Evolutionary conservation across 2,113 vertebrate species (phyloP), one percentile per base, ranked within the genome.

Genomic region (Pachypanchax playfairii): DNA sequence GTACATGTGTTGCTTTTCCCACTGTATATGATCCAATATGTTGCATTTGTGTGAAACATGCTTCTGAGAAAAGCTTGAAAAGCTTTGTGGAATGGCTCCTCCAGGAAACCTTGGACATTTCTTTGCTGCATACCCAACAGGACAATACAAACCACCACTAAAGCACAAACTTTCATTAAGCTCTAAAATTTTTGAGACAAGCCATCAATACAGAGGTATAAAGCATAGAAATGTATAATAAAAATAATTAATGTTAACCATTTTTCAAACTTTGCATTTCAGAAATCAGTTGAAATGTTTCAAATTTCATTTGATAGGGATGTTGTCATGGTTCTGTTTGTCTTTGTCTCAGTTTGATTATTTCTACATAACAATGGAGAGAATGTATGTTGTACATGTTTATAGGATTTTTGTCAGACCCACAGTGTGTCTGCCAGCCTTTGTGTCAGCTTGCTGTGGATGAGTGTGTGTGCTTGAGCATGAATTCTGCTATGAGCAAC

Each of bases 401-500:
- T 41, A 53, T 65, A 15, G 2, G 15, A 28, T 62, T 50, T 83
- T 48, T 38, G 42, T 65, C 39, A 31, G 7, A 54, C 18, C 57
- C 13, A 39, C 29, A 7, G 17, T 38, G 21, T 48, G 41, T 70
- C 22, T 42, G 39, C 6, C 4, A 20, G 39, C n/a, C 10, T 70
- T 69, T 64, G 69, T 77, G 42, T 64, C 21, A 44, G 54, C 10
- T 7, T 70, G 56, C 70, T 14, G 15, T 54, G 26, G 28, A 12
- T 18, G 46, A 33, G 25, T 24, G 18, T 61, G 44, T 26, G 73
- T 48, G 58, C 65, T 17, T 65, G 70, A 24, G 72, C 55, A 64
- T 70, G 70, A 84, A 85, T 85, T 79, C 68, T 79, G 57, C 75
- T 68, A 55, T 68, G 56, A 80, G 85, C 28, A 36, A 58, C 50